phyloP scores from a whole-genome alignment of 2,113 vertebrate genomes.

The Athene noctua region DNA sequence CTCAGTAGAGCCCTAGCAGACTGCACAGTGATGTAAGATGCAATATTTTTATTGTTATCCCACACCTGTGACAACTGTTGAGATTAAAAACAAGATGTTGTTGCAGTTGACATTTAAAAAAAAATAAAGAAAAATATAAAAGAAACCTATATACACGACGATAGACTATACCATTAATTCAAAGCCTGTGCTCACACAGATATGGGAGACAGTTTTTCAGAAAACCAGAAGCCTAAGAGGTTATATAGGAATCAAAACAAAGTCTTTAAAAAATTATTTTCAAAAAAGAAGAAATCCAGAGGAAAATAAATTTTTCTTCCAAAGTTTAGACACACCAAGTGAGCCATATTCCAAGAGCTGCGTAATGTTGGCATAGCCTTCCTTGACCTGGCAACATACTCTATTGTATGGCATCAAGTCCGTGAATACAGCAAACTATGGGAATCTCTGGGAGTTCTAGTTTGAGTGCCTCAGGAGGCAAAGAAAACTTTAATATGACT shows the following conservation, averaged over 20 bases:
- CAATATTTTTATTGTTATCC: conserved; percentile 41
- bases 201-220: not conserved
- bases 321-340: not conserved
- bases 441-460: not conserved
- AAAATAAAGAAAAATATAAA: not conserved
- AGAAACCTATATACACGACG: not conserved
- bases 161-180: not conserved
- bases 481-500: not conserved
- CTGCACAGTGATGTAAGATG: conserved; percentile 39
- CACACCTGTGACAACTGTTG: conserved; percentile 22
- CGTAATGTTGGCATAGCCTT: not conserved
- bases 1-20: conserved; percentile 26
- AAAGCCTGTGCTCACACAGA: not conserved
- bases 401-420: not conserved
- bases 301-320: not conserved
- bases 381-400: not conserved
- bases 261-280: not conserved
- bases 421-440: not conserved
- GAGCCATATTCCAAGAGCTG: not conserved
- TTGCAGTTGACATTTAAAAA: not conserved
- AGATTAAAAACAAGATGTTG: not conserved
- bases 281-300: not conserved
- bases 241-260: not conserved
- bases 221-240: not conserved
- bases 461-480: not conserved